Conservation (phyloP, 2,888 invertebrate species). For the Tinea pellionella region DNA sequence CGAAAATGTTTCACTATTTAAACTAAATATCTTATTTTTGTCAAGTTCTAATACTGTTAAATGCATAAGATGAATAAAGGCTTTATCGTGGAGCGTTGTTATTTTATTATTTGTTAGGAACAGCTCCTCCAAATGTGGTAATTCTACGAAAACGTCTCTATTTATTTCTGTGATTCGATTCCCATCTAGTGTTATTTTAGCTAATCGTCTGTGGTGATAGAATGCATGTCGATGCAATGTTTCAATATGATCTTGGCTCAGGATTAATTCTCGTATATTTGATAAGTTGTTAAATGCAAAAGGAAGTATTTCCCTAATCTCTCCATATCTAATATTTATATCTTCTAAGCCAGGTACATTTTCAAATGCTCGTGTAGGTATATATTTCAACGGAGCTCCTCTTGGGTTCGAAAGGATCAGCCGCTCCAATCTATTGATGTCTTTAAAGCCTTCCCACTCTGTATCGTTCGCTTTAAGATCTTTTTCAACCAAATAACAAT, state of each 20-base stretch:
- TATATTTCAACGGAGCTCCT: conserved; percentile 72
- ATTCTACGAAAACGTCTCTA: conserved; percentile 77
- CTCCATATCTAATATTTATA: conserved; percentile 76
- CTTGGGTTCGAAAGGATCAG: conserved; percentile 76
- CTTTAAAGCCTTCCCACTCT: conserved; percentile 74
- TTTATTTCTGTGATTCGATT: conserved; percentile 80
- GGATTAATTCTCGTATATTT: conserved; percentile 71
- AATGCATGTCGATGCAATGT: conserved; percentile 74
- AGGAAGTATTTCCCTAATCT: conserved; percentile 73
- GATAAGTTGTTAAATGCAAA: conserved; percentile 80
- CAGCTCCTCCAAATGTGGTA: conserved; percentile 77
- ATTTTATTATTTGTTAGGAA: conserved; percentile 87
- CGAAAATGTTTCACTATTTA: conserved; percentile 80
- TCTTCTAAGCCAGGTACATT: conserved; percentile 68
- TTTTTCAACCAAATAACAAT: conserved; percentile 75
- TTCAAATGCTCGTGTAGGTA: conserved; percentile 75
- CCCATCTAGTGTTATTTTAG: conserved; percentile 74
- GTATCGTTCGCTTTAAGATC: conserved; percentile 69
- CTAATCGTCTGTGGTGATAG: conserved; percentile 74
- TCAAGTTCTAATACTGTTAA: conserved; percentile 83
- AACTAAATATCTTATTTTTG: conserved; percentile 75
- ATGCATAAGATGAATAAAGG: conserved; percentile 77
- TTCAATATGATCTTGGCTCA: conserved; percentile 76
- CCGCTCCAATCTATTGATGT: conserved; percentile 71
- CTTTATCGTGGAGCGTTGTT: conserved; percentile 84